Conservation (phyloP, 2,113 vertebrate genomes). For the Calyptommatus sinebrachiatus region DNA sequence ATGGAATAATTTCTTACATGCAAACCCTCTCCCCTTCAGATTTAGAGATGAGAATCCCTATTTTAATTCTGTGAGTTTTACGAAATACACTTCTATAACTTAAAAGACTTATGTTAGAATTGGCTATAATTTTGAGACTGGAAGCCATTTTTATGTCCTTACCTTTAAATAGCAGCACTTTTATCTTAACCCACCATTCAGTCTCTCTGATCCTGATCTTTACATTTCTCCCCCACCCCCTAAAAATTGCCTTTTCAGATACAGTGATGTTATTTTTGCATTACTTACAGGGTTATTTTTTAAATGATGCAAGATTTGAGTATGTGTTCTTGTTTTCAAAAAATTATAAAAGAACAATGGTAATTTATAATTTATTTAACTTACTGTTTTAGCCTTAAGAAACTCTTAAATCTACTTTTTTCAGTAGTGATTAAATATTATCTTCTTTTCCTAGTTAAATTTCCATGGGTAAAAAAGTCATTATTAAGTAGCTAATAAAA, state of each 20-base stretch:
- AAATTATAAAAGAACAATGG: neutral
- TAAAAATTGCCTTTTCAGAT: neutral
- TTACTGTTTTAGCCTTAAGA: constrained; percentile 34
- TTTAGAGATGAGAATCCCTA: too few relatives aligned
- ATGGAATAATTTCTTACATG: too few relatives aligned
- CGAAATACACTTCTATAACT: too few relatives aligned
- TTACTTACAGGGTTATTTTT: neutral
- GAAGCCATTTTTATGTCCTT: too few relatives aligned
- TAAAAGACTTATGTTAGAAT: too few relatives aligned
- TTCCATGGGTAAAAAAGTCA: constrained; percentile 23
- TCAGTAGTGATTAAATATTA: constrained; percentile 35
- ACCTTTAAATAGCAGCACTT: neutral
- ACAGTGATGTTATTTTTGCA: neutral
- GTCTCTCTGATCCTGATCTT: neutral
- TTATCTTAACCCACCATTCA: neutral
- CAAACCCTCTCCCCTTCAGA: too few relatives aligned
- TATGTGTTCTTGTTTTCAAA: neutral
- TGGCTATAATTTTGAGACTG: too few relatives aligned
- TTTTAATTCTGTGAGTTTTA: too few relatives aligned
- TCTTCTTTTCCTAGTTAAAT: constrained; percentile 43
- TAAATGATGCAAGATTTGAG: neutral
- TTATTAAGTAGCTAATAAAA: constrained; percentile 53
- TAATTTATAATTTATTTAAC: constrained; percentile 38
- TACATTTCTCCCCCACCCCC: neutral
- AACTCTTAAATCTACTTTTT: constrained; percentile 43